Base-by-base conservation (phyloP, 2,797 vertebrate genomes). In the Macropodus opercularis region DNA sequence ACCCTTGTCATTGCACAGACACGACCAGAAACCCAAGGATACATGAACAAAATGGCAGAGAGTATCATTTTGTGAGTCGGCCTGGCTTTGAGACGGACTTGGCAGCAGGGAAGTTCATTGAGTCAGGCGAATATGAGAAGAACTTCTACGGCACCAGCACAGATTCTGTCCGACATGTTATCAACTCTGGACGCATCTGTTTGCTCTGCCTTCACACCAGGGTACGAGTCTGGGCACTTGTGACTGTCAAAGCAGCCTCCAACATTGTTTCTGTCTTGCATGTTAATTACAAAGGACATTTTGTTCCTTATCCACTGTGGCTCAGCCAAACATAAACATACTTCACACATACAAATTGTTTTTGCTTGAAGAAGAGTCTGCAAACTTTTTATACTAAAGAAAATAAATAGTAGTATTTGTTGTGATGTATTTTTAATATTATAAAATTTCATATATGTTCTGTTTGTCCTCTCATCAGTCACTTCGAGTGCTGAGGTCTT, bases 161-260 rank as follows among this genome's bases (percentile, higher is more conserved):
- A 9, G 96, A 98, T 81, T 96, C 96, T 0, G 93, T 97, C 53
- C 92, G 95, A 39, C 95, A 97, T 48, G 91, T 96, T 26, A 84
- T 98, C 89, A 97, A 96, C 91, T 92, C 95, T 0, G 95, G 96
- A 60, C 96, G 96, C 83, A 96, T 98, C 82, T 97, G 96, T 81
- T 80, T 98, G 79, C 80, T 98, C 77, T 95, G 94, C 81, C 93
- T 98, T 54, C 95, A 95, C 75, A 94, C 96, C 8, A 93, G 95
- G 94, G 97, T 98, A 90, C 41, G 62, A 64, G 22, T 27, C 22
- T 1, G 22, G 50, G 36, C 21, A 6, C 15, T 11, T 8, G 15
- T 24, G 27, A 15, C 40, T 23, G 38, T 27, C 2, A 12, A 17
- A 22, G 19, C 41, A 14, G 8, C 24, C 41, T 19, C 43, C 18